Evolutionary conservation across 2,113 vertebrate species (phyloP).

Genomic region (Brienomyrus longianalis): DNA sequence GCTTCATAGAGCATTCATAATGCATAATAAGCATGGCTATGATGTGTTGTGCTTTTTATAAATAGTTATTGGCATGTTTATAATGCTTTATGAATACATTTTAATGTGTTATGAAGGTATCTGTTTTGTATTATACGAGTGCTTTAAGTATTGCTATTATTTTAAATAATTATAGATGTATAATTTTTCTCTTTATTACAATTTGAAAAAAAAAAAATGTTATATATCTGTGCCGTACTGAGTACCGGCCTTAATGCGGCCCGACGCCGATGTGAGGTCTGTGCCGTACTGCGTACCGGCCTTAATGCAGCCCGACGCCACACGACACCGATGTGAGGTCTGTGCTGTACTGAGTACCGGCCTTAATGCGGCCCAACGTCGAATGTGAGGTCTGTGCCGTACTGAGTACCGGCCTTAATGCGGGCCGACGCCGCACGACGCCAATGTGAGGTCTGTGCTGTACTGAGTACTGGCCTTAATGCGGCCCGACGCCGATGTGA

Average conservation of each 20-base stretch:
- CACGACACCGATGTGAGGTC: neutral
- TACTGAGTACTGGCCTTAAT: too few relatives aligned
- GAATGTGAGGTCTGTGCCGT: too few relatives aligned
- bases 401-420: neutral
- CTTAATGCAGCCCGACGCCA: neutral
- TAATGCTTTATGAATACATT: too few relatives aligned
- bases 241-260: too few relatives aligned
- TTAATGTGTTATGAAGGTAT: too few relatives aligned
- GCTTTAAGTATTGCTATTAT: neutral
- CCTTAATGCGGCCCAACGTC: too few relatives aligned
- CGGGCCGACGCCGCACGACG: neutral
- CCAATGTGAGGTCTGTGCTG: too few relatives aligned
- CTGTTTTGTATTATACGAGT: neutral
- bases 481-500: too few relatives aligned
- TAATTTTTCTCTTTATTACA: neutral
- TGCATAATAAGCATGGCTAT: neutral
- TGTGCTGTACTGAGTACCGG: neutral
- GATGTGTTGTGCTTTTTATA: neutral
- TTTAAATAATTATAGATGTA: neutral
- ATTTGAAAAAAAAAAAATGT: neutral
- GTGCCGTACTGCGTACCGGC: neutral
- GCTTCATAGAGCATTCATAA: too few relatives aligned
- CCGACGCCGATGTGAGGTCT: neutral
- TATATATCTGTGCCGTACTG: neutral
- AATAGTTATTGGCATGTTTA: too few relatives aligned